Evolutionary conservation across 2,888 invertebrate genomes (phyloP), one percentile per base, ranked within the genome.

Genomic region (Phaonia tiefii): DNA sequence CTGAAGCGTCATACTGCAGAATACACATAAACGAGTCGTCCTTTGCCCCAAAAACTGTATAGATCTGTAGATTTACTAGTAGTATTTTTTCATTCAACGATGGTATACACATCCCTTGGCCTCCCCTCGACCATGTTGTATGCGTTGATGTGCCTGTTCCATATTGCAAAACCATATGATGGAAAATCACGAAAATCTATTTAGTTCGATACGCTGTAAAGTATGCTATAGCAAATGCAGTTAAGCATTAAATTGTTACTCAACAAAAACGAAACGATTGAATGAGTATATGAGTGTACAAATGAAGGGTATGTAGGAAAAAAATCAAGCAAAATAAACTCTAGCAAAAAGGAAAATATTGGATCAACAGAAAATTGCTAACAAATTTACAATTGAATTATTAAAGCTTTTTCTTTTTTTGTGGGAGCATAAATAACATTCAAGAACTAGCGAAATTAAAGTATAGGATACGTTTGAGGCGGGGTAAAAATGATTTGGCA

Each of bases 241-340:
- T 83, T 84, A 83, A 77, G 84, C 83, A 83, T 83, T 84, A 83
- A 84, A 84, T 84, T 84, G 84, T 84, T 78, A 80, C 79, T 71
- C 54, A 49, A 66, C 60, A 78, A 66, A 58, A 60, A 72, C 11
- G 25, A 37, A 22, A 63, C 13, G 20, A 63, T 15, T n/a, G 39
- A 20, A 11, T 25, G 54, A 54, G 20, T 11, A 20, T 10, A 22
- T 51, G 51, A 54, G 22, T 3, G 54, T 22, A 54, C 54, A 2
- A 1, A 13, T 15, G 22, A 11, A 54, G 22, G 39, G 20, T 54
- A 17, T 1, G 20, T 22, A 51, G 17, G 7, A 39, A 72, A 76
- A 70, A 70, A 51, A 49, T 13, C 31, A 44, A 67, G 46, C 44
- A n/a, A 46, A 70, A 69, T 8, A 31, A 31, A 8, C 8, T n/a